Percentiles rank a stretch among this genome's conserved stretches.
phyloP scores from a whole-genome alignment of 1,140 invertebrate species.

The Drosophila sulfurigaster region DNA sequence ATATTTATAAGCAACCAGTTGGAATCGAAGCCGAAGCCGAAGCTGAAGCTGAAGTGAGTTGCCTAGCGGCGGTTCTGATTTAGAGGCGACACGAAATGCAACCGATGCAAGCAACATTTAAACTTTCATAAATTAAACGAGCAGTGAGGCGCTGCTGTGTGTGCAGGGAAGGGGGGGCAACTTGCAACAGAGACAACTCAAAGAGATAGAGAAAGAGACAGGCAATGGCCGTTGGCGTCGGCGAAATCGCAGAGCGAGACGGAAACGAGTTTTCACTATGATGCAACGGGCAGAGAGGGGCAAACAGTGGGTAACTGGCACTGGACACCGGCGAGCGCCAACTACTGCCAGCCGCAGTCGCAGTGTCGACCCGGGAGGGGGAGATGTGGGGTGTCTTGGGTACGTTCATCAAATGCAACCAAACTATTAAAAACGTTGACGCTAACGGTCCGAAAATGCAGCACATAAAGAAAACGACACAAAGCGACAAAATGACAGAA shows the following conservation, averaged over 20 bases:
- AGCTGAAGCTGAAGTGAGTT: constrained; percentile 18
- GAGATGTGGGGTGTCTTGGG: background rate
- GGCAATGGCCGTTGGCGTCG: constrained; percentile 50
- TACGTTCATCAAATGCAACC: constrained; percentile 67
- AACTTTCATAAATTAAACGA: constrained; percentile 80
- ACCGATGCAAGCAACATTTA: constrained; percentile 65
- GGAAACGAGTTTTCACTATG: constrained; percentile 61
- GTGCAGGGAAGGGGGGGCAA: background rate
- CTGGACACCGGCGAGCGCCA: constrained; percentile 38
- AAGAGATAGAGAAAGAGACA: constrained; percentile 42
- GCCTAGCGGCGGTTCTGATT: constrained; percentile 79
- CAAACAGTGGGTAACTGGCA: constrained; percentile 15
- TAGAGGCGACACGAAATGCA: constrained; percentile 74
- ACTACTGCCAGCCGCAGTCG: background rate
- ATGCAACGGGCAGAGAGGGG: background rate
- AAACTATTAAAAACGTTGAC: constrained; percentile 72
- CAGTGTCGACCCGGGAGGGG: background rate
- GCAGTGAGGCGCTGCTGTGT: background rate
- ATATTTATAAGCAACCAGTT: constrained; percentile 80
- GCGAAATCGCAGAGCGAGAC: constrained; percentile 62
- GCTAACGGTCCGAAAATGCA: constrained; percentile 75
- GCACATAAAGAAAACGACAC: constrained; percentile 51
- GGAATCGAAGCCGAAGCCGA: constrained; percentile 26
- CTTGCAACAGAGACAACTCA: constrained; percentile 13
- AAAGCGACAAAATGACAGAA: constrained; percentile 22